Base-by-base conservation (phyloP, 2,113 vertebrate genomes). In the Cichladusa arquata region DNA sequence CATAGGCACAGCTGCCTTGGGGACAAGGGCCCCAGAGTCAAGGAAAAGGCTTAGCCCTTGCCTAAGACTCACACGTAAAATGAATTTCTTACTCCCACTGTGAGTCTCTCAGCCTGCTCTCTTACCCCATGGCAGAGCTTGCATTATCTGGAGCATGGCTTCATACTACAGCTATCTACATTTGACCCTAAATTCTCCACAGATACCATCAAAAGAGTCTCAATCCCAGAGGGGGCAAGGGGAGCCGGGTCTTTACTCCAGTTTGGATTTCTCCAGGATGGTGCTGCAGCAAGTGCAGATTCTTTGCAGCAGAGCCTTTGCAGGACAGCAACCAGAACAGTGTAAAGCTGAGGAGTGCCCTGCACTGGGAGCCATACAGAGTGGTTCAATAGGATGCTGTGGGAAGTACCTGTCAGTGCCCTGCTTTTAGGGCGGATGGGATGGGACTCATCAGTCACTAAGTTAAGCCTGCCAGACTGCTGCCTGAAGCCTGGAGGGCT, bases 321-420 rank as follows among this genome's bases (percentile, higher is more conserved):
- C 0, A 70, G 51, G 20, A 50, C 36, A 94, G 66, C 44, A 83
- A 26, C 0, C 0, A 3, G 44, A 82, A 36, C 11, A n/a, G 16
- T 2, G 19, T 5, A 33, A 64, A 64, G 47, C 38, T 64, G 57
- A 85, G 80, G 54, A 24, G 19, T 19, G 82, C 10, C 38, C 58
- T 81, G 72, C 57, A 22, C 28, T 33, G 15, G 19, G 25, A 86
- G 48, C 18, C 2, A 2, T 19, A 14, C 6, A 36, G 51, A 48
- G 51, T 1, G 0, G 15, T 6, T 67, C 44, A 53, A 0, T 1
- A 15, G 57, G 8, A 22, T 15, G 18, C 47, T 64, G 29, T 44
- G 47, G 47, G 36, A 84, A 56, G 31, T 12, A 53, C 47, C 53
- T 92, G 47, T 36, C 42, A 40, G 11, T 12, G 44, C 29, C 34